These are phyloP conservation scores for Spilosoma lubricipeda DNA, from an alignment of 2,888 invertebrate species.

Conservation along the genomic window DNA sequence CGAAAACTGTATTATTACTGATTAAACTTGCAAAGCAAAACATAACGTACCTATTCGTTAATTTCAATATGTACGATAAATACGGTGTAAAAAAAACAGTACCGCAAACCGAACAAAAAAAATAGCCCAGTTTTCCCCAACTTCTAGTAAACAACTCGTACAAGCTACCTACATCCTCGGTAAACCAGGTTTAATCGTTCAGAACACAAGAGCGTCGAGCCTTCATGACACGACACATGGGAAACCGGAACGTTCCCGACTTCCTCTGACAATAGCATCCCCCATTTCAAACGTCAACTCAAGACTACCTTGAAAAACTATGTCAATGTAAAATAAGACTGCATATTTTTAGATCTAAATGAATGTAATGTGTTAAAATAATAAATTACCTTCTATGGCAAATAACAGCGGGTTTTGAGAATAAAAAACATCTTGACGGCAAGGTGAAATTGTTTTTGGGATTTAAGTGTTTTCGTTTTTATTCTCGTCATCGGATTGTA, in stretches of 20 bases:
- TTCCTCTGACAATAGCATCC: slow-evolving; percentile 40
- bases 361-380: background rate
- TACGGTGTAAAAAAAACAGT: background rate
- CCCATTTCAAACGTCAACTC: slow-evolving; percentile 41
- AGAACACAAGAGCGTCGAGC: slow-evolving; percentile 27
- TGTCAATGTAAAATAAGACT: slow-evolving; percentile 42
- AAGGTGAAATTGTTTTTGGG: too few species aligned
- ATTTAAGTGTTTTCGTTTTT: too few species aligned
- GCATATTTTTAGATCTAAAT: background rate
- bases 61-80: too few species aligned
- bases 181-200: slow-evolving; percentile 33
- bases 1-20: too few species aligned
- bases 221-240: slow-evolving; percentile 26
- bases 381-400: background rate
- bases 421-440: too few species aligned
- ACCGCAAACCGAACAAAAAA: too few species aligned
- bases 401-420: too few species aligned
- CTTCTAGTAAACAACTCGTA: background rate
- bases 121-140: background rate
- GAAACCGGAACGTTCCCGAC: slow-evolving; percentile 40
- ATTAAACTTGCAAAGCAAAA: too few species aligned
- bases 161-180: slow-evolving; percentile 5
- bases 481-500: too few species aligned
- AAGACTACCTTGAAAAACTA: slow-evolving; percentile 44
- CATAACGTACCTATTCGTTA: background rate